phyloP scores from a whole-genome alignment of 2,797 vertebrate species.

The Pseudochromis fuscus region DNA sequence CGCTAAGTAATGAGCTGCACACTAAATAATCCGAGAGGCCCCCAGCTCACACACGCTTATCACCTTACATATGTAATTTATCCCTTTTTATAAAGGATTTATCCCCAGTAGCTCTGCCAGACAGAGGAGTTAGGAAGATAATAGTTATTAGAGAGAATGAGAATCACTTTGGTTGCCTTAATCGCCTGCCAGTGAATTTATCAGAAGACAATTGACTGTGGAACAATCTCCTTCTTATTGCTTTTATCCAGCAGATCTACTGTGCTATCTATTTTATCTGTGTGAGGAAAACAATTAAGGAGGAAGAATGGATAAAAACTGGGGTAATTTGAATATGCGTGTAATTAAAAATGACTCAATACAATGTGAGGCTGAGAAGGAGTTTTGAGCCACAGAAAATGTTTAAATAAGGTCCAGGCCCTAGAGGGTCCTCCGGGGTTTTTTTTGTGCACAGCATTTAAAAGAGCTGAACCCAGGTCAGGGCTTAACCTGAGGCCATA shows the following conservation, averaged over 20 bases:
- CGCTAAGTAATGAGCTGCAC: constrained; percentile 93
- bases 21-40: constrained; percentile 91
- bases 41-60: constrained; percentile 88
- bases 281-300: constrained; percentile 30
- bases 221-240: constrained; percentile 35
- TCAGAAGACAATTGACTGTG: constrained; percentile 62
- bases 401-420: constrained; percentile 71
- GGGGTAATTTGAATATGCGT: constrained; percentile 14
- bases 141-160: constrained; percentile 80
- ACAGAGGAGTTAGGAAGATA: constrained; percentile 74
- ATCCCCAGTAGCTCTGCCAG: constrained; percentile 69
- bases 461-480: constrained; percentile 77
- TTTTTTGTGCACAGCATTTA: constrained; percentile 75
- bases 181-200: constrained; percentile 73
- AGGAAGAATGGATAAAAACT: constrained; percentile 18
- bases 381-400: constrained; percentile 51
- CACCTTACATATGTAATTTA: constrained; percentile 89
- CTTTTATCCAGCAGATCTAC: constrained; percentile 33
- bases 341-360: constrained; percentile 18
- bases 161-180: constrained; percentile 71
- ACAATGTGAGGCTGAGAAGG: constrained; percentile 21
- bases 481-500: constrained; percentile 74
- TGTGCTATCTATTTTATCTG: constrained; percentile 28
- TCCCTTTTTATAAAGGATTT: constrained; percentile 79
- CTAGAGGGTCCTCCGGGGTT: constrained; percentile 71